Conservation (phyloP, 2,113 vertebrate genomes). For the Ictidomys tridecemlineatus region DNA sequence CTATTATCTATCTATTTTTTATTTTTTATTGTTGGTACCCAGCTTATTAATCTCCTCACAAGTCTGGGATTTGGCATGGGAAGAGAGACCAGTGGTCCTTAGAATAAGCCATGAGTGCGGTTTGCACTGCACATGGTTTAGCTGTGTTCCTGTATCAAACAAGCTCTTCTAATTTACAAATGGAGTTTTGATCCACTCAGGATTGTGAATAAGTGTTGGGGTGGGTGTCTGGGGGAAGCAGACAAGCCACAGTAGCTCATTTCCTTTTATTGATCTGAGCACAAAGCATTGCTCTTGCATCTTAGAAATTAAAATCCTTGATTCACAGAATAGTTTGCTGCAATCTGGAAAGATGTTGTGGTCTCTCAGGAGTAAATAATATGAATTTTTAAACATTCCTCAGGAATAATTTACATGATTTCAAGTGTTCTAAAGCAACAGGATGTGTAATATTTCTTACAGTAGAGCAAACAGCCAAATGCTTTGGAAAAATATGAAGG, state of each 20-base stretch:
- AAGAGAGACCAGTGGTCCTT: not conserved
- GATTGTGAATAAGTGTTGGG: not conserved
- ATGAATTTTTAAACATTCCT: constrained; percentile 81
- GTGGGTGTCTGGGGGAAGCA: not conserved
- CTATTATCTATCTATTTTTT: too few species aligned
- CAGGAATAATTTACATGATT: constrained; percentile 82
- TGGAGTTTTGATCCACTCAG: constrained; percentile 67
- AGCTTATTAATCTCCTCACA: not conserved
- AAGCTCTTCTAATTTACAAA: constrained; percentile 64
- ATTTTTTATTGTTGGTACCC: too few species aligned
- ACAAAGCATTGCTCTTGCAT: constrained; percentile 46
- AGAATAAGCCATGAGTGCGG: not conserved
- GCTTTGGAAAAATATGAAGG: constrained; percentile 54
- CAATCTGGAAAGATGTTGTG: constrained; percentile 59
- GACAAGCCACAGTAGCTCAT: constrained; percentile 67
- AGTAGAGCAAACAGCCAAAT: constrained; percentile 39
- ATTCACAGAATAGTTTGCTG: constrained; percentile 65
- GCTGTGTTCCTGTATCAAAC: constrained; percentile 40
- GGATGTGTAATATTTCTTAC: constrained; percentile 56
- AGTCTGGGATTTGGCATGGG: not conserved
- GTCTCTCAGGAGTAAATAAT: constrained; percentile 84
- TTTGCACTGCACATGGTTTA: not conserved
- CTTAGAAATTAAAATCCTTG: constrained; percentile 71
- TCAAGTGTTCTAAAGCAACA: constrained; percentile 71
- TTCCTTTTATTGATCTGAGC: constrained; percentile 79